Evolutionary conservation across 2,888 invertebrate species (phyloP), one percentile per base, ranked within the genome.

Genomic region (Leucoma salicis): DNA sequence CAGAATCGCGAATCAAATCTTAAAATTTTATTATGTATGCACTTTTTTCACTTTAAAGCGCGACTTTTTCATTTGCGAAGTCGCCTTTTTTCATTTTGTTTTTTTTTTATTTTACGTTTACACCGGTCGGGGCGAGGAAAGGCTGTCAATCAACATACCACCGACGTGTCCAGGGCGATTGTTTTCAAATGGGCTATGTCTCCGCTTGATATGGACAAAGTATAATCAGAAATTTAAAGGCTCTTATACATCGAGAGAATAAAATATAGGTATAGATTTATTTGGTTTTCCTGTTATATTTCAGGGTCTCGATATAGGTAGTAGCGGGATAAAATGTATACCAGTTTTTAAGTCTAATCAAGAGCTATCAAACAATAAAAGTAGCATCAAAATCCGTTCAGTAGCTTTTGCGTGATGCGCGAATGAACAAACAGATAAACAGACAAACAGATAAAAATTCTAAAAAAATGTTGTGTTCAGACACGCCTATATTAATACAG

Each of bases 121-220:
- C 65, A 59, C 57, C 52, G 66, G 50, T 44, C 54, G 49, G 39
- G 37, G 48, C 48, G 55, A 48, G 42, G 57, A 39, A 38, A 48
- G 58, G 53, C 66, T 57, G 76, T 75, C 78, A 71, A 66, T 78
- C 79, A 67, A 35, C 5, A 31, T 34, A 47, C 40, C 54, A 53
- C 49, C 47, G 63, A 34, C 45, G 52, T 57, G 58, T 50, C 53
- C 35, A 38, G 29, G 16, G 8, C 78, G 78, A 80, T 80, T 80
- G 79, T 80, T 74, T 77, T 74, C 75, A 76, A 79, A 78, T 77
- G 61, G 59, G 45, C 47, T 44, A 46, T 60, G 53, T 52, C 52
- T 44, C 55, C 43, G 47, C 69, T 63, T 46, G 48, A 45, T 66
- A 74, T 63, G 67, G 70, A 44, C 52, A 44, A n/a, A 49, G 76